Base-by-base conservation (phyloP, 2,888 invertebrate species). In the Sarcophaga carnaria region DNA sequence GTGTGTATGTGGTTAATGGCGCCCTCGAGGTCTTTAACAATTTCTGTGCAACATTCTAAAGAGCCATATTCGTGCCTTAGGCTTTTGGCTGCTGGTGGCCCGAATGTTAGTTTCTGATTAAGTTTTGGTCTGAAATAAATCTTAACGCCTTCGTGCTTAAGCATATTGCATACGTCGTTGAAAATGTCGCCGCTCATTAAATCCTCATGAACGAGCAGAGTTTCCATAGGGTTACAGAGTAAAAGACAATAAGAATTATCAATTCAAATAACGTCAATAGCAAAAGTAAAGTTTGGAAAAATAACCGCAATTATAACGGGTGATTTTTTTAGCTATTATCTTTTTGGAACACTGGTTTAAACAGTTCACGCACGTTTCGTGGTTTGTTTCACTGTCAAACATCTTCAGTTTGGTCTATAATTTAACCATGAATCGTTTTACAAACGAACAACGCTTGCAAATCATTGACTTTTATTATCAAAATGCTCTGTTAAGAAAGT, bases 201-300 rank as follows among this genome's bases (percentile, higher is more conserved):
- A 89, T 96, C 96, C 92, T 98, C 97, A 92, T 99, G 99, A 49
- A 99, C 95, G 11, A 99, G 94, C n/a, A 99, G 94, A 0, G 99
- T 99, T 94, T 99, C 99, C 97, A 99, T 98, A 22, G 99, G 98
- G 92, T 99, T 99, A 93, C 99, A 99, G 8, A 99, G 99, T 93
- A 10, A 37, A 37, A 37, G 37, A 37, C 8, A 37, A 37, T 37
- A 37, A 37, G 2, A 37, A 37, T 37, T 37, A 37, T 37, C 37
- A 37, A 37, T 37, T 37, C 37, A 37, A 37, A 37, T 2, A 37
- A 37, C 8, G 17, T 54, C 4, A 14, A 49, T 49, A 3, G 49
- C 14, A 81, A 60, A 66, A 63, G 59, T n/a, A 54, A 71, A 81
- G 54, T 25, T 25, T 54, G 2, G 17, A 71, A 62, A 22, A 22